Conservation (phyloP, 2,113 vertebrate genomes). For the Cyphomyrus discorhynchus region DNA sequence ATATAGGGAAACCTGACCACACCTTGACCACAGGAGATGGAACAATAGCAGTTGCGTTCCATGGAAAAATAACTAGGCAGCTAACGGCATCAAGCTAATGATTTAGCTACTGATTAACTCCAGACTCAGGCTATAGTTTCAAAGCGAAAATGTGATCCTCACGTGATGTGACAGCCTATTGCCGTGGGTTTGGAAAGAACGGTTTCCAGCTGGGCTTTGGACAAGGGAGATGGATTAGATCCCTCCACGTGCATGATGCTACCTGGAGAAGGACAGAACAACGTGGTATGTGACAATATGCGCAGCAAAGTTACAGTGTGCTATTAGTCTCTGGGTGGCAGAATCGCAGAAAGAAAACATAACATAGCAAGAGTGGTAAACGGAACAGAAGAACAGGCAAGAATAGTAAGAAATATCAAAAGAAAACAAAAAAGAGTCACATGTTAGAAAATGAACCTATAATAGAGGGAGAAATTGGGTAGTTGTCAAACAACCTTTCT, state of each 20-base stretch:
- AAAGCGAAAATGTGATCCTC: neutral
- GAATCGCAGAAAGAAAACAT: neutral
- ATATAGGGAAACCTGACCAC: neutral
- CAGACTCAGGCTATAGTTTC: neutral
- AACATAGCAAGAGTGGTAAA: neutral
- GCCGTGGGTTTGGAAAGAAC: constrained; percentile 30
- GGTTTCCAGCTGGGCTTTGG: constrained; percentile 39
- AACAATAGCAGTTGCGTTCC: neutral
- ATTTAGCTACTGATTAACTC: neutral
- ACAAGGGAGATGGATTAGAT: accelerated
- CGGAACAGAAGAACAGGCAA: neutral
- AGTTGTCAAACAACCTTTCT: neutral
- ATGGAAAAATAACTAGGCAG: neutral
- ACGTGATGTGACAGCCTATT: constrained; percentile 60
- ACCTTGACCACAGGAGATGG: neutral
- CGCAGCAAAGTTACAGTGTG: neutral
- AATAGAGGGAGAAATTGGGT: neutral
- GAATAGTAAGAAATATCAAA: neutral
- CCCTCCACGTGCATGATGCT: constrained; percentile 52
- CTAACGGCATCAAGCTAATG: neutral
- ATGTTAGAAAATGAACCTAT: neutral
- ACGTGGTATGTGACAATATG: neutral
- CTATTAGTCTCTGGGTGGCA: neutral
- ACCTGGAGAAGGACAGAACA: constrained; percentile 38
- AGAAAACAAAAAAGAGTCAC: neutral